Evolutionary conservation across 2,113 vertebrate species (phyloP), one percentile per base, ranked within the genome.

Genomic region (Tyto alba): DNA sequence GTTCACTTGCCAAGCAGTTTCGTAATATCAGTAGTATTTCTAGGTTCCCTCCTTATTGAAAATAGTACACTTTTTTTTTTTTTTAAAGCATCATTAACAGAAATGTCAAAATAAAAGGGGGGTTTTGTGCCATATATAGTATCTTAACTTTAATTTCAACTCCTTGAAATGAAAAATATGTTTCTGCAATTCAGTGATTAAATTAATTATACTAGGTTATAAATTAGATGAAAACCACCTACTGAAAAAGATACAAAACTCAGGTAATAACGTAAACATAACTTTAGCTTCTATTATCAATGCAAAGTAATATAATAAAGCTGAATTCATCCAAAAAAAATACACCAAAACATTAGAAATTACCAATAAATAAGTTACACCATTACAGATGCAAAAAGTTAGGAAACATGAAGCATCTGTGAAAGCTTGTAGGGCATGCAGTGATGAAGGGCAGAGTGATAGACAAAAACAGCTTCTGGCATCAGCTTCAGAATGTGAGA

Each of bases 401-500:
- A 97, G 96, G 93, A 96, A 92, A 91, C 19, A 73, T 88, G 87
- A 96, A 97, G 95, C 93, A 95, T 84, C 88, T 94, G 74, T 95
- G 92, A 92, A 95, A 95, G 95, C 82, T 83, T 83, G 92, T 76
- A 97, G 75, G 80, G 40, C 98, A 98, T 96, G 96, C 97, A 95
- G 86, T 93, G 92, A 96, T 96, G 95, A 96, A 96, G 96, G 97
- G 94, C 91, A 96, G 91, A 96, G 93, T 96, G 89, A 97, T 63
- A 92, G 98, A 96, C 73, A 98, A 97, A 98, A 97, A 97, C 99
- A 99, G 99, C 99, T 99, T 99, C 99, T 98, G 99, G 99, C 99
- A 99, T 98, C 99, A 99, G 99, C 99, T 99, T 99, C 99, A 99
- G 99, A 98, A 97, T 92, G 97, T 97, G 97, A 98, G 94, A 97